Conservation (phyloP, 1,140 invertebrate genomes). For the Camponotus pennsylvanicus region DNA sequence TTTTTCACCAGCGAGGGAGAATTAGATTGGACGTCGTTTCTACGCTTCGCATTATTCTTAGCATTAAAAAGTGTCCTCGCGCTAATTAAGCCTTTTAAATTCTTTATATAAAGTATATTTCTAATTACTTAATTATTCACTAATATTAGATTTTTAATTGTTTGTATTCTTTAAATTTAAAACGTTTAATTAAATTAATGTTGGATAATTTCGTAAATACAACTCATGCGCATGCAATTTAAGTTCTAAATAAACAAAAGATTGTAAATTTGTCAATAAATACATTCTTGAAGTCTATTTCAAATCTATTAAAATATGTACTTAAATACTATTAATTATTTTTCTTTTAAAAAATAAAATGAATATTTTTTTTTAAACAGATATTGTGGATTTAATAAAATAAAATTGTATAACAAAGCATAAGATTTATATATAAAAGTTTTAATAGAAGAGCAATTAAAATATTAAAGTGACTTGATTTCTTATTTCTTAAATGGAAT, state of each 20-base stretch:
- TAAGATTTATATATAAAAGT: neutral
- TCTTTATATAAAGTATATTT: neutral
- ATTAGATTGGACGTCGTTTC: neutral
- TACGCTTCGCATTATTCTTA: neutral
- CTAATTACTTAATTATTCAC: neutral
- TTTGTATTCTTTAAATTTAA: neutral
- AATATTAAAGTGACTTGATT: neutral
- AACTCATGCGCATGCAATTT: neutral
- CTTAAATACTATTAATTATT: neutral
- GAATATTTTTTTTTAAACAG: neutral
- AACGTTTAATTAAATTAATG: conserved; percentile 12
- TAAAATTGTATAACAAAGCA: neutral
- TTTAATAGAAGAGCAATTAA: neutral
- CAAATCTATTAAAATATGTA: neutral
- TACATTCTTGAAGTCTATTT: neutral
- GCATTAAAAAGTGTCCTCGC: neutral
- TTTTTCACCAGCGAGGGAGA: neutral
- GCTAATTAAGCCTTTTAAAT: conserved; percentile 8
- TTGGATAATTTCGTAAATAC: neutral
- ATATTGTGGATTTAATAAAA: neutral
- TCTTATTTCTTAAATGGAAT: conserved; percentile 5
- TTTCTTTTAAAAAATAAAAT: neutral
- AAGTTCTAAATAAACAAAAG: neutral
- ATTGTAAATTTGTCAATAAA: neutral
- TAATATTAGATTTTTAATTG: neutral